Base-by-base conservation (phyloP, 2,888 invertebrate genomes). In the Drosophila meridionalis region DNA sequence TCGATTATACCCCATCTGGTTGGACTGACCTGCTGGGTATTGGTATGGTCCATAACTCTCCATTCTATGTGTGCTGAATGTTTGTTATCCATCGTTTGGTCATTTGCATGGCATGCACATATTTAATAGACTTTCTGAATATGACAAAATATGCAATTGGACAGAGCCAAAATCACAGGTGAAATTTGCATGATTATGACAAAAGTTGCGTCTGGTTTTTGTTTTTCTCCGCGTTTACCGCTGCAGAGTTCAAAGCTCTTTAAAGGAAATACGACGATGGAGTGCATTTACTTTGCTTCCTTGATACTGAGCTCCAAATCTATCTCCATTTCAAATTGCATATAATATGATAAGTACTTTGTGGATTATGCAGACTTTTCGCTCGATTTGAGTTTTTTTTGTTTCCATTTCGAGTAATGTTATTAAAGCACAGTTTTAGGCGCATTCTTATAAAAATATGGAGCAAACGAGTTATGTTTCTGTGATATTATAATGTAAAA, bases 111-210 rank as follows among this genome's bases (percentile, higher is more conserved):
- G 66, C 88, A 85, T 85, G 85, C 90, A 90, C 85, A 85, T 90
- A 88, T 90, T 88, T 83, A 90, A 85, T 90, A 78, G 90, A 58
- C 69, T 82, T 87, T 83, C 67, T 70, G 73, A 67, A 84, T 88
- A 85, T 90, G 69, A 88, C 89, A 86, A 88, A 86, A 85, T 85
- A 88, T 85, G 81, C 85, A 89, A 76, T 66, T 56, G 75, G 48
- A 66, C 55, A 56, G 42, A 30, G 69, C 70, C 62, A 76, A 61
- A 77, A 74, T 63, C 64, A 69, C 90, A 90, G 85, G 89, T 86
- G 85, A 86, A 74, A 86, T 86, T 86, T 86, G 90, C 85, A 86
- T 86, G 90, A 83, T 88, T 86, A 88, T 83, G 89, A 73, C 78
- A 83, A 90, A 82, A 73, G 70, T 71, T 73, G 70, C 55, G 65